These are phyloP conservation scores for Dromius quadrimaculatus DNA, from an alignment of 2,888 invertebrate genomes.

Conservation along the genomic window DNA sequence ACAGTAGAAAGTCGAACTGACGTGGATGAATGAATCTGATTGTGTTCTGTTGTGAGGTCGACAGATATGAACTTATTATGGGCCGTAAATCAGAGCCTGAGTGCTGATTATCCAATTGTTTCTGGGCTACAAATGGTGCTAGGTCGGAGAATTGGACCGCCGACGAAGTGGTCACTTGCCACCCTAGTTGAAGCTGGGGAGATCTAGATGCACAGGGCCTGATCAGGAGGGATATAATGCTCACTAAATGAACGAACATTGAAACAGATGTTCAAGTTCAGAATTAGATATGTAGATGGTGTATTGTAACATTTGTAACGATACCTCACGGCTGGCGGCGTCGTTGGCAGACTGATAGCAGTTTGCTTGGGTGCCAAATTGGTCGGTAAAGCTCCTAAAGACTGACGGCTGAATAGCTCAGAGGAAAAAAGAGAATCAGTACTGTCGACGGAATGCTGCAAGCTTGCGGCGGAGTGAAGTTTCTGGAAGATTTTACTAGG, in stretches of 20 bases:
- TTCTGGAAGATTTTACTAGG: too few relatives aligned
- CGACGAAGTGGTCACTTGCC: conserved; percentile 26
- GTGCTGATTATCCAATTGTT: conserved; percentile 63
- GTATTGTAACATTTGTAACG: not conserved
- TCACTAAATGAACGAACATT: too few relatives aligned
- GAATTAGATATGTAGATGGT: not conserved
- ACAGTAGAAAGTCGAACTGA: conserved; percentile 58
- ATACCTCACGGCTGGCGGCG: too few relatives aligned
- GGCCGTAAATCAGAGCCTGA: conserved; percentile 61
- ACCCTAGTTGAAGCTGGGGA: not conserved
- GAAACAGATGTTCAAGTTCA: not conserved
- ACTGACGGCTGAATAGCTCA: not conserved
- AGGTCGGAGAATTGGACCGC: not conserved
- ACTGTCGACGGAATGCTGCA: too few relatives aligned
- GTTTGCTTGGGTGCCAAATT: not conserved
- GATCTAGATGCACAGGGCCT: conserved; percentile 1
- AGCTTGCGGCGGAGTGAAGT: too few relatives aligned
- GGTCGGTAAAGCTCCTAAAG: not conserved
- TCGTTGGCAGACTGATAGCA: not conserved
- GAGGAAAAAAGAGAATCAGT: too few relatives aligned
- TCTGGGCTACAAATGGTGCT: conserved; percentile 53
- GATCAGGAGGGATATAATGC: too few relatives aligned
- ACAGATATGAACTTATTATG: conserved; percentile 64
- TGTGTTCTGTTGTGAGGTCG: conserved; percentile 62
- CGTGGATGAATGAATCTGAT: conserved; percentile 62